These are phyloP conservation scores for Eutolmus rufibarbis DNA, from an alignment of 2,888 invertebrate genomes.

Conservation along the genomic window DNA sequence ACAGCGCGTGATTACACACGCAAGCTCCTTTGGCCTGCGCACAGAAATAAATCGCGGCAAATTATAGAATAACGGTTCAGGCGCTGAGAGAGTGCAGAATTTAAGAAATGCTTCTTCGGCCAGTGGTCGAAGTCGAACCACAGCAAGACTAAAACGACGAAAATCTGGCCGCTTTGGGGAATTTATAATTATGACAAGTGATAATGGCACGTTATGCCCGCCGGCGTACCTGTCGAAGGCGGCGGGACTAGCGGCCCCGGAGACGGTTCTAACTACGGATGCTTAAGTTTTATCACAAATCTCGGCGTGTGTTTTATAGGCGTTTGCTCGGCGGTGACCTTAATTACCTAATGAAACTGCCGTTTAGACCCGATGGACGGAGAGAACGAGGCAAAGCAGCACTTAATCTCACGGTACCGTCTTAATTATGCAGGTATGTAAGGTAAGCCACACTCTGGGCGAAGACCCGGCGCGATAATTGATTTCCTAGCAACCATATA, in stretches of 20 bases:
- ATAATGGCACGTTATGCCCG: neutral
- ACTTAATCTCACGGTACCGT: neutral
- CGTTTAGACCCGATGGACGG: neutral
- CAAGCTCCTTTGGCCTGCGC: neutral
- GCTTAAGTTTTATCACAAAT: neutral
- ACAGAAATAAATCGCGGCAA: neutral
- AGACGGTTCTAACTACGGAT: neutral
- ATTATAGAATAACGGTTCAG: neutral
- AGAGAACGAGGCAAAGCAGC: neutral
- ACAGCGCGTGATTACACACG: neutral
- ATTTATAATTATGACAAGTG: conserved; percentile 31
- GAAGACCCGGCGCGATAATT: neutral
- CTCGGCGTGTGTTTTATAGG: neutral
- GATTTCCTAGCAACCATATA: neutral
- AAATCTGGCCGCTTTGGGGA: neutral
- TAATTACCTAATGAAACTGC: neutral
- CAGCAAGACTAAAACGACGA: neutral
- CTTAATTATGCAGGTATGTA: neutral
- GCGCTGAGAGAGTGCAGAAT: neutral
- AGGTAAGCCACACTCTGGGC: neutral
- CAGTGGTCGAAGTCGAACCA: neutral
- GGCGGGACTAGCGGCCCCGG: neutral
- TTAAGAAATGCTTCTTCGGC: neutral
- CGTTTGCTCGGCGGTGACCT: neutral
- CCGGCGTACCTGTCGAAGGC: neutral